Conservation (phyloP, 2,797 vertebrate genomes). For the Lacerta viridis region DNA sequence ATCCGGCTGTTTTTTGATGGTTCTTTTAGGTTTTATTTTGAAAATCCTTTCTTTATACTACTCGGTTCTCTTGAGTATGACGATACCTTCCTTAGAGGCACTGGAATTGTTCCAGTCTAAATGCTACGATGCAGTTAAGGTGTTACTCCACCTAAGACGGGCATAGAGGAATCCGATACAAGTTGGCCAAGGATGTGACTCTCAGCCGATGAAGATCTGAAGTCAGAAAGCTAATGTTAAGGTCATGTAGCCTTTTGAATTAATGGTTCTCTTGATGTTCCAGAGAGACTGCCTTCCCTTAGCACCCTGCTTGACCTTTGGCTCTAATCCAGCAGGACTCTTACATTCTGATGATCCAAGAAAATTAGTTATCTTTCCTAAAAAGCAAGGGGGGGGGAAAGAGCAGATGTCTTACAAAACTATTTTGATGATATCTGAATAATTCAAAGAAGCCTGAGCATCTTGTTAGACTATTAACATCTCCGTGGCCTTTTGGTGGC, state of each 20-base stretch:
- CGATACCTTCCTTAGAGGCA: neutral
- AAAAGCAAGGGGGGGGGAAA: neutral
- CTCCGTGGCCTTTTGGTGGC: neutral
- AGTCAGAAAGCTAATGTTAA: neutral
- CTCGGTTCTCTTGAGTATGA: too few relatives aligned
- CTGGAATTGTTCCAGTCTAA: neutral
- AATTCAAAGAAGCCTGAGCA: neutral
- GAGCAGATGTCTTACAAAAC: neutral
- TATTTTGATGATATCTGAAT: neutral
- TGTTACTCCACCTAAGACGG: neutral
- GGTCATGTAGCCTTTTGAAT: neutral
- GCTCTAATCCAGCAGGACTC: neutral
- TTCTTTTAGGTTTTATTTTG: neutral
- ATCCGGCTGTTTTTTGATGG: neutral
- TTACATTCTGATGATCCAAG: neutral
- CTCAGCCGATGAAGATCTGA: neutral
- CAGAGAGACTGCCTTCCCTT: neutral
- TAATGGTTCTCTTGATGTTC: neutral
- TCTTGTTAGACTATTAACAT: neutral
- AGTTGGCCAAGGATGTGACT: neutral
- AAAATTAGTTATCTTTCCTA: neutral
- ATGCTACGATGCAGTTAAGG: neutral
- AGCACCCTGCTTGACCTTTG: neutral
- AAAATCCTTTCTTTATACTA: neutral
- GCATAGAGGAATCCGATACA: neutral